A percentile compares a stretch with the other conserved stretches of the same genome.
Evolutionary conservation across 2,888 invertebrate genomes (phyloP).

Genomic region (Pterostichus niger): DNA sequence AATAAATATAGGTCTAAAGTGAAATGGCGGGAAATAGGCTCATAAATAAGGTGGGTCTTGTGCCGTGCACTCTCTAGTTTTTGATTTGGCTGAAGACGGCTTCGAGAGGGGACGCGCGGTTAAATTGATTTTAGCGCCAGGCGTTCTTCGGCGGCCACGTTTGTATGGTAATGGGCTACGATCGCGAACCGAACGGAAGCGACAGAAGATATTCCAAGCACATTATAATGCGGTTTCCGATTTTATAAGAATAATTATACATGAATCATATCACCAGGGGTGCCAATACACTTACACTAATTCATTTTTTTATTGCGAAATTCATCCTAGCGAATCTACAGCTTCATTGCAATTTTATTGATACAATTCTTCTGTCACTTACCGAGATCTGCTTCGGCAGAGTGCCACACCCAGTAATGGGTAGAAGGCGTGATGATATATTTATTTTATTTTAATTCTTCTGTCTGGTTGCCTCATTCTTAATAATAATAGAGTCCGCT

Average conservation of each 20-base stretch:
- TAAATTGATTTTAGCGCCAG: conserved; percentile 58
- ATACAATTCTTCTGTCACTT: too few species aligned
- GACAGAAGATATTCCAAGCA: conserved; percentile 15
- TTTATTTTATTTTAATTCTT: too few species aligned
- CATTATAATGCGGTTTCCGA: conserved; percentile 21
- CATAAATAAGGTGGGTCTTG: conserved; percentile 56
- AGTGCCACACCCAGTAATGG: too few species aligned
- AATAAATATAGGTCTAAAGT: conserved; percentile 61
- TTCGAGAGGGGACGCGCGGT: neutral
- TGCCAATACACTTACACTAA: neutral
- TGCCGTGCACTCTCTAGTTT: conserved; percentile 36
- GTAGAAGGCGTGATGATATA: too few species aligned
- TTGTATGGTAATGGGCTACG: conserved; percentile 47
- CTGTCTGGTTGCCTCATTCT: too few species aligned
- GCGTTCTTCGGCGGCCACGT: conserved; percentile 22
- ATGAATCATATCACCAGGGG: conserved; percentile 22
- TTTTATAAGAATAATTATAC: conserved; percentile 29
- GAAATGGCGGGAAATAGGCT: conserved; percentile 63
- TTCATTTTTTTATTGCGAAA: neutral
- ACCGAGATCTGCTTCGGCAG: too few species aligned
- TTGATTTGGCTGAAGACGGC: conserved; percentile 61
- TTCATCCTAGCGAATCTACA: too few species aligned
- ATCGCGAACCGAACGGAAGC: neutral
- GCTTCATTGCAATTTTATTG: too few species aligned
- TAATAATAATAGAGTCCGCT: too few species aligned